Percentiles rank a stretch among this genome's conserved stretches.
phyloP scores from a whole-genome alignment of 1,140 invertebrate genomes.

The Ceratitis capitata region DNA sequence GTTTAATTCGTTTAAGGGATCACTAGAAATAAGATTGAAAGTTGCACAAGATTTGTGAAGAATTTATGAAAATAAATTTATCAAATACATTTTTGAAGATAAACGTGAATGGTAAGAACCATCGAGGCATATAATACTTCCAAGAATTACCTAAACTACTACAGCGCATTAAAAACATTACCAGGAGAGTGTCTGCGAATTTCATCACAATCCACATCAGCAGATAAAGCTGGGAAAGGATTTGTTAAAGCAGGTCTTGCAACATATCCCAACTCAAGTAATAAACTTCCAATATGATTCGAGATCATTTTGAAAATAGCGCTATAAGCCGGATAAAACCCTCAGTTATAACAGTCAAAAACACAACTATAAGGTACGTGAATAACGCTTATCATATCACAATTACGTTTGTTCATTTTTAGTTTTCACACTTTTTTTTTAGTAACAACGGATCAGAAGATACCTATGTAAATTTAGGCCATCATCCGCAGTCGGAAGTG shows the following conservation, averaged over 20 bases:
- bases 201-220: slow-evolving; percentile 44
- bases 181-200: slow-evolving; percentile 29
- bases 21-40: too few species aligned
- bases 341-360: neutral
- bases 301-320: neutral
- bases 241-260: neutral
- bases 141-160: neutral
- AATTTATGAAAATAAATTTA: too few species aligned
- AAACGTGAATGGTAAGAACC: slow-evolving; percentile 16
- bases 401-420: too few species aligned
- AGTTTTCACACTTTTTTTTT: neutral
- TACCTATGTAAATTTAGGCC: neutral
- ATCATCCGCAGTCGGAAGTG: neutral
- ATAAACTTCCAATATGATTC: slow-evolving; percentile 21
- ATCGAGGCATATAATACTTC: neutral
- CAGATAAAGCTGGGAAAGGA: neutral
- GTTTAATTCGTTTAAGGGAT: too few species aligned
- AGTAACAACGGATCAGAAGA: neutral
- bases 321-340: neutral
- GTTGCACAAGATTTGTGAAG: too few species aligned
- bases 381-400: neutral
- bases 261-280: neutral
- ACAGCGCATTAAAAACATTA: neutral
- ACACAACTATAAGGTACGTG: neutral
- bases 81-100: neutral